Conservation (phyloP, 1,140 invertebrate genomes). For the Danaus plexippus region DNA sequence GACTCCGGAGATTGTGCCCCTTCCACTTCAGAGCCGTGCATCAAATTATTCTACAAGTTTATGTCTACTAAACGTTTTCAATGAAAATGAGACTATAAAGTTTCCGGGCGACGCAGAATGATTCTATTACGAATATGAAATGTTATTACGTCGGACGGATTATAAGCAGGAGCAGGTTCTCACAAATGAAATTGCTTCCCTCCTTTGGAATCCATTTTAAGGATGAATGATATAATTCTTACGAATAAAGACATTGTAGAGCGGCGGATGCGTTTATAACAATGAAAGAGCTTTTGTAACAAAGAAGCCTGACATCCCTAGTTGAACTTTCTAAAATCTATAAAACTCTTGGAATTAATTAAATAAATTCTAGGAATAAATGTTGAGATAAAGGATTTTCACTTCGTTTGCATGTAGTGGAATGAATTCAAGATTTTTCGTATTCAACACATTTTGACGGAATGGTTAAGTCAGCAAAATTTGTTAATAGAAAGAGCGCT, state of each 20-base stretch:
- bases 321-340: constrained; percentile 14
- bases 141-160: constrained; percentile 71
- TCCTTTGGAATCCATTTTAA: constrained; percentile 70
- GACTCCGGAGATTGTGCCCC: constrained; percentile 53
- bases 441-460: constrained; percentile 24
- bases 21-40: constrained; percentile 44
- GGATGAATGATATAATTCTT: constrained; percentile 70
- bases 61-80: constrained; percentile 67
- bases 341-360: constrained; percentile 11
- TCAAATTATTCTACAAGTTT: constrained; percentile 66
- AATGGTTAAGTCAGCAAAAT: constrained; percentile 24
- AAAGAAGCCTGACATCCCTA: constrained; percentile 11
- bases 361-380: constrained; percentile 13
- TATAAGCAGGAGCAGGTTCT: constrained; percentile 71
- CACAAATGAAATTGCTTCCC: constrained; percentile 71
- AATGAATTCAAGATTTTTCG: constrained; percentile 23
- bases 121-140: constrained; percentile 72
- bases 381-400: constrained; percentile 12
- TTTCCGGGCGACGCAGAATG: constrained; percentile 67
- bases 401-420: constrained; percentile 15
- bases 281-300: constrained; percentile 28
- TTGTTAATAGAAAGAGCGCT: constrained; percentile 25
- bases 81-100: constrained; percentile 71
- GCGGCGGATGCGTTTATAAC: constrained; percentile 48
- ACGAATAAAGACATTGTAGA: constrained; percentile 62